Evolutionary conservation across 1,140 invertebrate genomes (phyloP).

Genomic region (Pseudoatta argentina): DNA sequence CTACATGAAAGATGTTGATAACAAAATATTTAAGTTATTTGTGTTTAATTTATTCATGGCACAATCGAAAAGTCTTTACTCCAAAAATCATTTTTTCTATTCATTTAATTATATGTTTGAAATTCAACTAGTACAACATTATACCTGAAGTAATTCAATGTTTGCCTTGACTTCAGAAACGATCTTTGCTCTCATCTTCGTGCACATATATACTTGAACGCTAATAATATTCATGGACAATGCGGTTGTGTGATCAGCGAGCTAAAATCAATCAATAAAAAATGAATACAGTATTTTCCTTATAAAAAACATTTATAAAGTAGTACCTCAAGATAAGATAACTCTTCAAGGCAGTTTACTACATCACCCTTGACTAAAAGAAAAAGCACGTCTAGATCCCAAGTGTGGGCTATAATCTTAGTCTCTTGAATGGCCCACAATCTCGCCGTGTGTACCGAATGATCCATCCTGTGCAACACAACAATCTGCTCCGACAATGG

Average conservation of each 20-base stretch:
- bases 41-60: neutral
- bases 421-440: conserved; percentile 91
- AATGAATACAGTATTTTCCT: neutral
- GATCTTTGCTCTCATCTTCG: conserved; percentile 92
- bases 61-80: neutral
- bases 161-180: conserved; percentile 92
- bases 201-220: conserved; percentile 89
- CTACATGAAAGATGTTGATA: neutral
- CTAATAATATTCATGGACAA: conserved; percentile 85
- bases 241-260: conserved; percentile 88
- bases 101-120: neutral
- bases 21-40: neutral
- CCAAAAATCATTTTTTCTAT: neutral
- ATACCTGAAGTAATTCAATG: conserved; percentile 90
- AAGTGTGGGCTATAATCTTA: conserved; percentile 90
- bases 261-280: conserved; percentile 75
- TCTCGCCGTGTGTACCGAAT: conserved; percentile 91
- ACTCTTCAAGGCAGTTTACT: conserved; percentile 88
- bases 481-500: conserved; percentile 93
- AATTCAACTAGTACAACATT: neutral
- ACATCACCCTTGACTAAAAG: conserved; percentile 88
- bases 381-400: conserved; percentile 91
- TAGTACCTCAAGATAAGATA: conserved; percentile 86
- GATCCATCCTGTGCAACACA: conserved; percentile 92
- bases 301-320: neutral